Evolutionary conservation across 2,888 invertebrate species (phyloP).

Genomic region (Drosophila percnosoma): DNA sequence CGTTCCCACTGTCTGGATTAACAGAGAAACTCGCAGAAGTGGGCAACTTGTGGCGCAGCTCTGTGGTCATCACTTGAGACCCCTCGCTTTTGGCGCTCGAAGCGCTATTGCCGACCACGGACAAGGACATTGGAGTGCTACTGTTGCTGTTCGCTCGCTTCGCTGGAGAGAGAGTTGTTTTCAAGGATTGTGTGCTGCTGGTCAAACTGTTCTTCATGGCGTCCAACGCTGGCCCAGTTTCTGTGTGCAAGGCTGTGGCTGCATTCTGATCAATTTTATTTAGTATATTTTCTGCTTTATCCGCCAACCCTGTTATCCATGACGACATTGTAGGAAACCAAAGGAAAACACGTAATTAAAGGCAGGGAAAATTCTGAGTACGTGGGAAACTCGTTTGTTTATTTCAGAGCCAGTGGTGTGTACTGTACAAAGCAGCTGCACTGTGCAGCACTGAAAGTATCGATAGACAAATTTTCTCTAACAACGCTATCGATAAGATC

Average conservation of each 20-base stretch:
- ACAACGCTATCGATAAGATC: conserved; percentile 30
- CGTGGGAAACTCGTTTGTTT: conserved; percentile 55
- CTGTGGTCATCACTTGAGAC: conserved; percentile 42
- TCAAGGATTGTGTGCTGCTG: conserved; percentile 73
- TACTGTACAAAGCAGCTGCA: not conserved
- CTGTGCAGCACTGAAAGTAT: conserved; percentile 21
- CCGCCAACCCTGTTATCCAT: conserved; percentile 91
- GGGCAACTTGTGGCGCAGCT: conserved; percentile 52
- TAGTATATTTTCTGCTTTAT: conserved; percentile 90
- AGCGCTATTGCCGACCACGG: conserved; percentile 39
- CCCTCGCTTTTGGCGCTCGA: conserved; percentile 65
- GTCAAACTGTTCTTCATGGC: conserved; percentile 65
- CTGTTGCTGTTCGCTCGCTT: conserved; percentile 35
- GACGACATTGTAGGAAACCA: conserved; percentile 86
- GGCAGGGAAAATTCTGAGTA: conserved; percentile 26
- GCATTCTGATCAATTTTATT: conserved; percentile 91
- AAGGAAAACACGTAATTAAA: conserved; percentile 13
- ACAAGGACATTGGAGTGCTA: conserved; percentile 45
- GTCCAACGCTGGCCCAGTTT: conserved; percentile 52
- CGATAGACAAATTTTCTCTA: conserved; percentile 17
- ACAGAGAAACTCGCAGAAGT: conserved; percentile 55
- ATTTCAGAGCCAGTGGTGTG: conserved; percentile 30
- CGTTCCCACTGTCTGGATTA: conserved; percentile 27
- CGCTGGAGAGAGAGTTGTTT: conserved; percentile 69
- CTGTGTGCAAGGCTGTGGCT: conserved; percentile 87